These are phyloP conservation scores for Megaptera novaeangliae DNA, from an alignment of 2,113 vertebrate genomes.

Conservation along the genomic window DNA sequence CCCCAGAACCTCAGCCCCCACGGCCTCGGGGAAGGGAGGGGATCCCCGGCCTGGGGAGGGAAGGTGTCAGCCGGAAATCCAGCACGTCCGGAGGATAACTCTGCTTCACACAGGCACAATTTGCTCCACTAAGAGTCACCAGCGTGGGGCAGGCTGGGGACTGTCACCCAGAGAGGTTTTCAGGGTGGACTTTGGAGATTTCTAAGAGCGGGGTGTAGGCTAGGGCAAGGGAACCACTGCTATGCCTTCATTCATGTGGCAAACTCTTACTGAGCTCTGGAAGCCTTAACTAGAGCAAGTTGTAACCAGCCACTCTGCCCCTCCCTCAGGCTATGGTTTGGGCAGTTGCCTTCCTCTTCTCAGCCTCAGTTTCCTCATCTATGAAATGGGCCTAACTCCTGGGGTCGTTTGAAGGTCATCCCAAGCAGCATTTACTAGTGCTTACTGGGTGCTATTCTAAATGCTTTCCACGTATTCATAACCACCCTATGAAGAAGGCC, in stretches of 20 bases:
- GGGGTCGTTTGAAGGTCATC: not conserved
- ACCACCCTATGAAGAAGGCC: not conserved
- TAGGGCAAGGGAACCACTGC: not conserved
- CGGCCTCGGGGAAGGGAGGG: not conserved
- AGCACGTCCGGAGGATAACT: not conserved
- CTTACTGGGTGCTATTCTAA: not conserved
- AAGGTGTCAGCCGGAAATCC: not conserved
- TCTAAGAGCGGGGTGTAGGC: accelerated
- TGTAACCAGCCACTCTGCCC: not conserved
- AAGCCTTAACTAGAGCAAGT: not conserved
- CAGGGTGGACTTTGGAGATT: not conserved
- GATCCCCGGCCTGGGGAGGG: not conserved
- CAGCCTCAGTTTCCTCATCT: not conserved
- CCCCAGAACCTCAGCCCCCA: not conserved
- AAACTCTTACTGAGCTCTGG: not conserved
- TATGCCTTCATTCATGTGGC: accelerated
- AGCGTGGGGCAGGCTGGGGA: accelerated
- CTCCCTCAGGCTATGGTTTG: not conserved
- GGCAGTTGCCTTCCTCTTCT: not conserved
- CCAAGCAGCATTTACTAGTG: not conserved
- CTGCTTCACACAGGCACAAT: not conserved
- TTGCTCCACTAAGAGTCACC: not conserved
- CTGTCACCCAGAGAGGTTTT: not conserved
- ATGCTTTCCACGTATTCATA: accelerated
- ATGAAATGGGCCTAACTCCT: not conserved